Conservation (phyloP, 2,797 vertebrate genomes). For the Myotis daubentonii region DNA sequence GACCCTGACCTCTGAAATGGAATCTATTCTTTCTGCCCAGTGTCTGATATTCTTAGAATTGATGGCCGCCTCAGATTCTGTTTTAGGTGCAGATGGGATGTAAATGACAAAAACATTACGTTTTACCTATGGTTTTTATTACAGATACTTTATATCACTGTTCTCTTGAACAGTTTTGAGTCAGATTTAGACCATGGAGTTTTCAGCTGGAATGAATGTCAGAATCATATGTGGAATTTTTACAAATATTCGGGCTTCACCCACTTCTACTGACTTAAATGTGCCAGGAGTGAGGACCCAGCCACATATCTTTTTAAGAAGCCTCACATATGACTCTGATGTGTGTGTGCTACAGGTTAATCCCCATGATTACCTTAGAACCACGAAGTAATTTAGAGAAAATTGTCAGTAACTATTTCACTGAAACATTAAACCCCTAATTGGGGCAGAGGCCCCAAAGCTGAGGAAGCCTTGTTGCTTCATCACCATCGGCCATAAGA, state of each 20-base stretch:
- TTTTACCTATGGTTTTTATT: neutral
- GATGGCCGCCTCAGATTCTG: neutral
- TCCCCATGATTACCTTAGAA: neutral
- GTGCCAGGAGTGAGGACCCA: neutral
- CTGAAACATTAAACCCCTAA: conserved; percentile 13
- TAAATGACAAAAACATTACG: conserved; percentile 9
- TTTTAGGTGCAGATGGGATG: neutral
- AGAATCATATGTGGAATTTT: conserved; percentile 25
- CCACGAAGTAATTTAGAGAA: conserved; percentile 8
- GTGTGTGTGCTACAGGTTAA: neutral
- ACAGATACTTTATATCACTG: neutral
- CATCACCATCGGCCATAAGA: neutral
- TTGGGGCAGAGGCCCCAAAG: neutral
- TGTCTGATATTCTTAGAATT: neutral
- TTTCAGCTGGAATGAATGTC: conserved; percentile 32
- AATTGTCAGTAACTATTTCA: neutral
- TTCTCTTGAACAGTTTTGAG: conserved; percentile 20
- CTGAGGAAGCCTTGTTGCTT: conserved; percentile 5
- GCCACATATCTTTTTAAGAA: neutral
- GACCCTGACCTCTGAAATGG: neutral
- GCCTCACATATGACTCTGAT: neutral
- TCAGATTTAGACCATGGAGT: conserved; percentile 16
- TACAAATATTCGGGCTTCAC: neutral
- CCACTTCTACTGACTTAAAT: neutral
- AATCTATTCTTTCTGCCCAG: neutral